These are phyloP conservation scores for Paradoxurus hermaphroditus DNA, from an alignment of 2,113 vertebrate species.

Conservation along the genomic window DNA sequence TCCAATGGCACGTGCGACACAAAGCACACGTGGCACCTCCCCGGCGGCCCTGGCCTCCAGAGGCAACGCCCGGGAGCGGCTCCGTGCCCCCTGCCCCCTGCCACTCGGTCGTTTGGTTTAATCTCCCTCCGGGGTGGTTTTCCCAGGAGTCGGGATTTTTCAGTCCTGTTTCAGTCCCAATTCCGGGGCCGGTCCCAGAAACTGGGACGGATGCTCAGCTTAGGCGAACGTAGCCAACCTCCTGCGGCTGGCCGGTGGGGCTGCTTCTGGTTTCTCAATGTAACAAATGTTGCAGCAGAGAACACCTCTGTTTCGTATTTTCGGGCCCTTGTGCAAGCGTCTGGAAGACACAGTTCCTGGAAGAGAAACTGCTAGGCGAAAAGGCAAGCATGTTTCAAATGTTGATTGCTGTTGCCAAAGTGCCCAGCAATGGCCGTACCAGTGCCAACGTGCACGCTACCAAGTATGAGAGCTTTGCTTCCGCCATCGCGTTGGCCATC, in stretches of 20 bases:
- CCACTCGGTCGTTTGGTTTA: rapidly evolving
- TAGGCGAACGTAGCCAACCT: rapidly evolving
- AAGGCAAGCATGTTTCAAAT: background rate
- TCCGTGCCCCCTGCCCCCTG: rapidly evolving
- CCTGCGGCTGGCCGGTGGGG: background rate
- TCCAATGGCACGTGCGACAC: background rate
- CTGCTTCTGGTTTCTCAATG: background rate
- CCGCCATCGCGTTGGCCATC: background rate
- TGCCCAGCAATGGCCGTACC: too few species aligned
- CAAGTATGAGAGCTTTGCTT: rapidly evolving
- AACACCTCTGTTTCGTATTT: background rate
- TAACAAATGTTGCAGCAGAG: background rate
- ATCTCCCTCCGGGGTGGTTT: too few species aligned
- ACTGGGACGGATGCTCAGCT: rapidly evolving
- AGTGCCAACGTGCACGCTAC: background rate
- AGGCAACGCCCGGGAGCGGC: rapidly evolving
- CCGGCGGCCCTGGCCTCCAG: background rate
- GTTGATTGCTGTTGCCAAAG: background rate
- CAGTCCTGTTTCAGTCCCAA: too few species aligned
- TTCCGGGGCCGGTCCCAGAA: background rate
- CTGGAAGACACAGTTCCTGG: background rate
- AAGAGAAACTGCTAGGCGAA: background rate
- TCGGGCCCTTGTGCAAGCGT: background rate
- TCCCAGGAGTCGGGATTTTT: background rate
- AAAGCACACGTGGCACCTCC: background rate